Conservation (phyloP, 2,113 vertebrate species). For the Gymnobelideus leadbeateri region DNA sequence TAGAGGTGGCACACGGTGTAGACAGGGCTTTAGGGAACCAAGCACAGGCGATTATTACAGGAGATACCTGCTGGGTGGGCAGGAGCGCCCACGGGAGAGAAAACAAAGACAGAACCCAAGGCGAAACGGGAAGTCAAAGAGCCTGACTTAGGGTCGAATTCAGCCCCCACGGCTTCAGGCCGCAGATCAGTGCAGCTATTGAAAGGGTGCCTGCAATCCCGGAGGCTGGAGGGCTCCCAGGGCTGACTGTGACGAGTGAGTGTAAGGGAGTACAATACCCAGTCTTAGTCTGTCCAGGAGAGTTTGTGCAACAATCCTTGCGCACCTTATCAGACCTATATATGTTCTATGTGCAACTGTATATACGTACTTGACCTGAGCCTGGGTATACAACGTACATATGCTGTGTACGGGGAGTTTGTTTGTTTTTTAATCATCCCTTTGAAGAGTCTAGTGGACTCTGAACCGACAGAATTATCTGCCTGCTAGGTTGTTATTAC, state of each 20-base stretch:
- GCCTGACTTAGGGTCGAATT: not conserved
- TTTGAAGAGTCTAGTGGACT: not conserved
- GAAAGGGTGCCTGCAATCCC: not conserved
- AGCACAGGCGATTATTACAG: not conserved
- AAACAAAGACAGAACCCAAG: not conserved
- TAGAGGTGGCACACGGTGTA: not conserved
- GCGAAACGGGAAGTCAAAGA: conserved; percentile 13
- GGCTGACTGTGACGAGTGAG: not conserved
- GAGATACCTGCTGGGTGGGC: conserved; percentile 27
- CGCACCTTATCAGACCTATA: not conserved
- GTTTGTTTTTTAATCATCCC: not conserved
- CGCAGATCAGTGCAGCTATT: not conserved
- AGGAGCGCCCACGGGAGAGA: not conserved
- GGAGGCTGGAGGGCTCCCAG: conserved; percentile 11
- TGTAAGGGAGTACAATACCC: not conserved
- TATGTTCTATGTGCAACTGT: not conserved
- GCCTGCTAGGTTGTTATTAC: not conserved
- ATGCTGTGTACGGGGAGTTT: not conserved
- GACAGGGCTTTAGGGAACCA: not conserved
- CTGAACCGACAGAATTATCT: not conserved
- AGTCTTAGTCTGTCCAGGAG: not conserved
- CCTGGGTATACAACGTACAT: not conserved
- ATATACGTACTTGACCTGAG: not conserved
- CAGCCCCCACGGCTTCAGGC: not conserved
- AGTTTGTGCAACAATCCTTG: not conserved